Conservation (phyloP, 2,888 invertebrate species). For the Protonemura montana region DNA sequence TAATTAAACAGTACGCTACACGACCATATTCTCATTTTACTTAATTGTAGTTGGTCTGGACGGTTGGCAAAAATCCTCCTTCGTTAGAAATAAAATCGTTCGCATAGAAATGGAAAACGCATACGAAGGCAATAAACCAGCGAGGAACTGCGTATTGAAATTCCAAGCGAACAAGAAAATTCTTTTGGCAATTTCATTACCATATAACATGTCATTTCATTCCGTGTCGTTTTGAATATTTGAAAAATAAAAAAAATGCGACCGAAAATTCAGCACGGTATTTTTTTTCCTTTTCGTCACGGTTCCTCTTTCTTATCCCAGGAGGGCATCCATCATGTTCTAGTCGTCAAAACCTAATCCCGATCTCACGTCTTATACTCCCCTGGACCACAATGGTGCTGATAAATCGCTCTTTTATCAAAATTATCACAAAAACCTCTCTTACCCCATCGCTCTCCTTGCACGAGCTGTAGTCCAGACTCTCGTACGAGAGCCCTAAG, state of each 20-base stretch:
- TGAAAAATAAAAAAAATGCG: neutral
- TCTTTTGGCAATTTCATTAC: neutral
- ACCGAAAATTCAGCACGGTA: neutral
- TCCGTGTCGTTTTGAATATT: neutral
- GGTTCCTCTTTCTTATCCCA: neutral
- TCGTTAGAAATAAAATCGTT: neutral
- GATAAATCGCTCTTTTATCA: slow-evolving; percentile 1
- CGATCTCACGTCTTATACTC: neutral
- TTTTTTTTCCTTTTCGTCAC: neutral
- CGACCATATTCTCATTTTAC: neutral
- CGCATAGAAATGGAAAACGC: neutral
- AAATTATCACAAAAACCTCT: neutral
- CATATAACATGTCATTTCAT: neutral
- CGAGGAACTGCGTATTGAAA: neutral
- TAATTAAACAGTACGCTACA: neutral
- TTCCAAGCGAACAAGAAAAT: neutral
- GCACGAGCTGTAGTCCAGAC: slow-evolving; percentile 48
- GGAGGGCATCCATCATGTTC: neutral
- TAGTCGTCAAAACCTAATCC: neutral
- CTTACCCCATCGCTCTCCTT: slow-evolving; percentile 50
- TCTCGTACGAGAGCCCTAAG: slow-evolving; percentile 47
- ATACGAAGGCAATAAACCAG: neutral
- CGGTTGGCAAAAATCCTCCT: neutral
- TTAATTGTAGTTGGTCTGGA: neutral
- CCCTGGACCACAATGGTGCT: slow-evolving; percentile 13